A percentile compares a stretch with the other conserved stretches of the same genome.
phyloP scores from a whole-genome alignment of 1,140 invertebrate species.

The Apis laboriosa region DNA sequence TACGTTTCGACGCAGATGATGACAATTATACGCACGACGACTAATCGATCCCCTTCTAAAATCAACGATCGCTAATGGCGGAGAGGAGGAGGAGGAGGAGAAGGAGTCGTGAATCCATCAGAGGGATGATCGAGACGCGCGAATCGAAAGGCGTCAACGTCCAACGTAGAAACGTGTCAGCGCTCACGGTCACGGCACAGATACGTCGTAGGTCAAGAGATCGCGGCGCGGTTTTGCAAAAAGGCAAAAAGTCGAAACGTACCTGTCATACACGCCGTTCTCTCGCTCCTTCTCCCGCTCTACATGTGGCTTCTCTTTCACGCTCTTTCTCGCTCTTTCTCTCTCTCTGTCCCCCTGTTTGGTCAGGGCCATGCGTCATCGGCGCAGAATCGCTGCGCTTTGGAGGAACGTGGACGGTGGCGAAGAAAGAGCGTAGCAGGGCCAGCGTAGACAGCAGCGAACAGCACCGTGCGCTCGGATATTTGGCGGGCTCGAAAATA shows the following conservation, averaged over 20 bases:
- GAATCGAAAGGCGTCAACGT: neutral
- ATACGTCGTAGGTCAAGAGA: conserved; percentile 41
- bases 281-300: conserved; percentile 2
- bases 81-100: no score
- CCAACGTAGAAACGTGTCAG: neutral
- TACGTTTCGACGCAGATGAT: neutral
- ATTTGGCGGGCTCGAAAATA: conserved; percentile 69
- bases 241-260: conserved; percentile 32
- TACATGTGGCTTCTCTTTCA: neutral
- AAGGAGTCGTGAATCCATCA: neutral
- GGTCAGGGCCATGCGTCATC: conserved; percentile 59
- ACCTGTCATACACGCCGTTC: conserved; percentile 40
- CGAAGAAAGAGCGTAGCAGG: conserved; percentile 53
- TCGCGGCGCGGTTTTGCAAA: conserved; percentile 18
- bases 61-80: neutral
- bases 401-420: conserved; percentile 24
- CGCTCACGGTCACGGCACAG: conserved; percentile 36
- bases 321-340: conserved; percentile 12
- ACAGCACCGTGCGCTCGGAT: conserved; percentile 46
- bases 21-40: neutral
- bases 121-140: neutral
- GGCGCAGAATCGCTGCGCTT: conserved; percentile 55
- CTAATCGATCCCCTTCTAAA: neutral
- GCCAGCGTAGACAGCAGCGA: conserved; percentile 24
- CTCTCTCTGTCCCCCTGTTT: conserved; percentile 36